These are phyloP conservation scores for Vicugna pacos DNA, from an alignment of 2,113 vertebrate genomes.

Conservation along the genomic window DNA sequence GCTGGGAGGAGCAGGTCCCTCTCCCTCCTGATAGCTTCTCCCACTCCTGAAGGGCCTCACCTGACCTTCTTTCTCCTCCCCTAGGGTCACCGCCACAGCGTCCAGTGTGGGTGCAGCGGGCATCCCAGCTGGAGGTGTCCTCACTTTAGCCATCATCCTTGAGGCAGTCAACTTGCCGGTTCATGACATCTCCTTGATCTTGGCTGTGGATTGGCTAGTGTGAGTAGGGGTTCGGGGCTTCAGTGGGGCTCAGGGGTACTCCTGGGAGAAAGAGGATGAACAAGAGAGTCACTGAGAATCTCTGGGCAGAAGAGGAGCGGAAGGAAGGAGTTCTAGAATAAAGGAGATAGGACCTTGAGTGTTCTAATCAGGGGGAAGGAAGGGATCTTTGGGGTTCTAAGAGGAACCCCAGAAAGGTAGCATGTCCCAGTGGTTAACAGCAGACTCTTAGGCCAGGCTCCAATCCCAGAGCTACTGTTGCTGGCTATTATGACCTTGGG, in stretches of 20 bases:
- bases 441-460: background rate
- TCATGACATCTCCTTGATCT: slow-evolving; percentile 92
- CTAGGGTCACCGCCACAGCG: slow-evolving; percentile 93
- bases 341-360: background rate
- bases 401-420: background rate
- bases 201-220: slow-evolving; percentile 97
- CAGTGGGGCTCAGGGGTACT: background rate
- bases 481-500: background rate
- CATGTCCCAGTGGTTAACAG: background rate
- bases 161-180: slow-evolving; percentile 92
- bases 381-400: background rate
- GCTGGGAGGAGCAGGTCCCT: too few relatives aligned
- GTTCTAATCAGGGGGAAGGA: background rate
- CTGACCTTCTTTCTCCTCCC: background rate
- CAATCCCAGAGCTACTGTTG: background rate
- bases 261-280: background rate
- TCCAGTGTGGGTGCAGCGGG: slow-evolving; percentile 95
- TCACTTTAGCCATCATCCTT: slow-evolving; percentile 94
- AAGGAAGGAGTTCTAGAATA: background rate
- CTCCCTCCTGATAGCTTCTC: background rate
- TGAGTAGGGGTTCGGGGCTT: slow-evolving; percentile 84
- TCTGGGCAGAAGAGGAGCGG: background rate
- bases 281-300: background rate
- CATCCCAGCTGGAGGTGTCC: slow-evolving; percentile 93
- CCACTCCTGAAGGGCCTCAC: accelerated